Base-by-base conservation (phyloP, 2,113 vertebrate genomes). In the Thamnaconus septentrionalis region DNA sequence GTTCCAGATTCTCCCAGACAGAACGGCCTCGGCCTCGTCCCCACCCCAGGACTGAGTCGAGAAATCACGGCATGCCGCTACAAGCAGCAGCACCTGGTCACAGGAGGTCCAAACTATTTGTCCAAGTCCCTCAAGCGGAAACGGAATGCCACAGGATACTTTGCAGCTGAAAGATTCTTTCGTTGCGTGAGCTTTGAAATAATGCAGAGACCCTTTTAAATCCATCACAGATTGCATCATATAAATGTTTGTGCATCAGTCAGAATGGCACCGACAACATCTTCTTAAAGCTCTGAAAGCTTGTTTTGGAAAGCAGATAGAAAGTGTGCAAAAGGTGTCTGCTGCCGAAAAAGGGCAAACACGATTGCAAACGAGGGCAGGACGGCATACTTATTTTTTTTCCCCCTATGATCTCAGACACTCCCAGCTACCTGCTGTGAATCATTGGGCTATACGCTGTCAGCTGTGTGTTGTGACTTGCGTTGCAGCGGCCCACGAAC, bases 391-490 rank as follows among this genome's bases (percentile, higher is more conserved):
- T 55, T 7, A 59, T 51, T 75, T 58, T 61, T 68, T 78, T 70
- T 56, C 67, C 76, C 62, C 62, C 46, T 71, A 68, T 47, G 54
- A 84, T 73, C 67, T 5, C 31, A 43, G 82, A 66, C 85, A 88
- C 87, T 86, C 89, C 88, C 85, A 68, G 64, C 67, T 81, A 73
- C 80, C 91, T 85, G 87, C 87, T 66, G 57, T 69, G 80, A 85
- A 62, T 83, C 84, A 84, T 68, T 70, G 61, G 69, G 69, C 80
- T 82, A 7, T 78, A 80, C 63, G 76, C 76, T 82, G 87, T 87
- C 80, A 79, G 82, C 87, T 91, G 85, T 90, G 79, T 92, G 91
- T 91, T 89, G 89, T 81, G 88, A 92, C 91, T 92, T 92, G 91
- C 72, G 78, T 73, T 79, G 56, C 55, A 41, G 87, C 70, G 87